Evolutionary conservation across 2,797 vertebrate genomes (phyloP).

Genomic region (Poeciliopsis presidionis): DNA sequence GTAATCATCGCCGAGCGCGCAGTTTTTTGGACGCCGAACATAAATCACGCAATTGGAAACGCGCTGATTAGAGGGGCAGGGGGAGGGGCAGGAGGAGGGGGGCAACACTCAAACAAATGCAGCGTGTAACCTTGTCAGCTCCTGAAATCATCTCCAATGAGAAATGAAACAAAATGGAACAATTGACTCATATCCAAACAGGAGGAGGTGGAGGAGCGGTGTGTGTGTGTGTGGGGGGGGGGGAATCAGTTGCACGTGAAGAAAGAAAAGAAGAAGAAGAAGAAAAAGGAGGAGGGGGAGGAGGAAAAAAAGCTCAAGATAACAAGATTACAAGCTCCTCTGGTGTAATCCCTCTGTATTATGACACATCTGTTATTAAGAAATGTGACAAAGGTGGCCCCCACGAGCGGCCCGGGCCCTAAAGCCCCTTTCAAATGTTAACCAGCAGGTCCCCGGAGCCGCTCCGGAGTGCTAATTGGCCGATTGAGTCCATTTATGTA

Average conservation of each 20-base stretch:
- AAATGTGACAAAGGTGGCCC: conserved; percentile 59
- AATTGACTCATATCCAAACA: conserved; percentile 53
- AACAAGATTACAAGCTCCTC: conserved; percentile 72
- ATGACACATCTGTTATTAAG: conserved; percentile 77
- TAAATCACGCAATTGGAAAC: conserved; percentile 93
- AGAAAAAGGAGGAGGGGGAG: background rate
- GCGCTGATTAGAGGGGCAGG: conserved; percentile 84
- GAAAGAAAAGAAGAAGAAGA: background rate
- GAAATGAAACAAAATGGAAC: conserved; percentile 68
- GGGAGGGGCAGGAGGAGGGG: no score
- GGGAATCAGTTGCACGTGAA: background rate
- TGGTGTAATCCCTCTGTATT: conserved; percentile 69
- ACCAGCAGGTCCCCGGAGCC: conserved; percentile 74
- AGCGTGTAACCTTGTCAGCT: conserved; percentile 84
- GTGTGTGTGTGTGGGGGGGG: no score
- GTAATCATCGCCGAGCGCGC: conserved; percentile 88
- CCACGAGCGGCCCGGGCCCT: conserved; percentile 34
- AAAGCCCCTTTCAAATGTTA: conserved; percentile 79
- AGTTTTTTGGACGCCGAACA: conserved; percentile 84
- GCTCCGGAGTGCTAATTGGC: conserved; percentile 79
- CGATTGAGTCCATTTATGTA: conserved; percentile 84
- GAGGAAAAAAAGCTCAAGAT: conserved; percentile 12
- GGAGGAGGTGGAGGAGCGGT: background rate
- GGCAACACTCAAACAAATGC: conserved; percentile 80
- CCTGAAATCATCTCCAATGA: conserved; percentile 61